Conservation (phyloP, 2,113 vertebrate species). For the Speoplatyrhinus poulsoni region DNA sequence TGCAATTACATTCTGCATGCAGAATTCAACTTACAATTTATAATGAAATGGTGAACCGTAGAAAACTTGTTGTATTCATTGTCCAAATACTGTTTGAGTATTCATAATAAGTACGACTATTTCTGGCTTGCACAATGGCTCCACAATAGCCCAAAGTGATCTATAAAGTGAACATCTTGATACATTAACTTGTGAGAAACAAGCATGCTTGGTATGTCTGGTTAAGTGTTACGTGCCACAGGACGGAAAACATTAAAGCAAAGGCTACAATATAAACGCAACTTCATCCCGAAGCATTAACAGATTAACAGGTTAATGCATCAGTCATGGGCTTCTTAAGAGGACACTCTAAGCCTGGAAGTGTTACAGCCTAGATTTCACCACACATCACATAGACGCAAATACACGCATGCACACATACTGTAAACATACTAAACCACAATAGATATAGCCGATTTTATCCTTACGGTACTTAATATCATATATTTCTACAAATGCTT, state of each 20-base stretch:
- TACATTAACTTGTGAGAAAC: not conserved
- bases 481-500: too few species aligned
- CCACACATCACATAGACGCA: not conserved
- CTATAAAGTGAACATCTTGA: not conserved
- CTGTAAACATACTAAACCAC: constrained; percentile 1
- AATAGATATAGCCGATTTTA: not conserved
- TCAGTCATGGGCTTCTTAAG: constrained; percentile 15
- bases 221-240: not conserved
- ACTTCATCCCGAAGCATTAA: constrained; percentile 13
- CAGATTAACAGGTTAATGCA: constrained; percentile 20
- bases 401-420: not conserved
- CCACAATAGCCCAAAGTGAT: not conserved
- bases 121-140: not conserved
- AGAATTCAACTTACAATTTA: not conserved
- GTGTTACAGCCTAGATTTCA: constrained; percentile 6
- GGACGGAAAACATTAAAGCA: not conserved
- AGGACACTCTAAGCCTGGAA: not conserved
- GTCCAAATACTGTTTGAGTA: not conserved
- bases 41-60: not conserved
- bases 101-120: not conserved
- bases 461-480: not conserved
- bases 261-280: constrained; percentile 3
- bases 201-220: not conserved
- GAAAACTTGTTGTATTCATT: not conserved
- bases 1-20: constrained; percentile 6